These are phyloP conservation scores for Dastarcus helophoroides DNA, from an alignment of 2,888 invertebrate genomes.

Conservation along the genomic window DNA sequence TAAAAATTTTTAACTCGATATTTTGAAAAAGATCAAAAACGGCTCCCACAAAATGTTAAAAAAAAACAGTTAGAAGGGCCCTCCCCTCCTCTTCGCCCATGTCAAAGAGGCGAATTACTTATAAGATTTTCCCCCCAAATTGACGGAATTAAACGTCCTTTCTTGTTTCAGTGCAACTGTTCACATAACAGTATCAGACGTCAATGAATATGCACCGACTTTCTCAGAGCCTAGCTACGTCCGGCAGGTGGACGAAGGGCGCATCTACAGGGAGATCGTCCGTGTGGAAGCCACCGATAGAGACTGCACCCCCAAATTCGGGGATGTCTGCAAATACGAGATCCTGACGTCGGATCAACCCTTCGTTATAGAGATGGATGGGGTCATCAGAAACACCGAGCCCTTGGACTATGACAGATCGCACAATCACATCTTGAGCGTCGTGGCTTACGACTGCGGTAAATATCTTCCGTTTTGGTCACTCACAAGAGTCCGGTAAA, in stretches of 20 bases:
- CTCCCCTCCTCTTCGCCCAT: too few relatives aligned
- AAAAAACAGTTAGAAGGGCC: too few relatives aligned
- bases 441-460: constrained; percentile 96
- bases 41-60: too few relatives aligned
- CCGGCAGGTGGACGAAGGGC: constrained; percentile 80
- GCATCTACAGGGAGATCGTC: constrained; percentile 79
- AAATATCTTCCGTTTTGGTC: constrained; percentile 8
- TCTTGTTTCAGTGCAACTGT: constrained; percentile 64
- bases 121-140: not conserved
- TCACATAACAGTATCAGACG: constrained; percentile 89
- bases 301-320: constrained; percentile 91
- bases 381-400: constrained; percentile 89
- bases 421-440: constrained; percentile 92
- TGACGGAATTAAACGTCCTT: too few relatives aligned
- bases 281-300: constrained; percentile 85
- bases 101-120: too few relatives aligned
- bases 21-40: too few relatives aligned
- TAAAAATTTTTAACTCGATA: too few relatives aligned
- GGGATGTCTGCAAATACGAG: constrained; percentile 96
- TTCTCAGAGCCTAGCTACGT: constrained; percentile 88
- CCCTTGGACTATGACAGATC: constrained; percentile 84
- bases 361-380: constrained; percentile 85
- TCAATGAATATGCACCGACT: constrained; percentile 89
- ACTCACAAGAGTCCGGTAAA: too few relatives aligned
- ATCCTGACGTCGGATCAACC: constrained; percentile 85